Evolutionary conservation across 2,113 vertebrate species (phyloP), one percentile per base, ranked within the genome.

Genomic region (Mirza zaza): DNA sequence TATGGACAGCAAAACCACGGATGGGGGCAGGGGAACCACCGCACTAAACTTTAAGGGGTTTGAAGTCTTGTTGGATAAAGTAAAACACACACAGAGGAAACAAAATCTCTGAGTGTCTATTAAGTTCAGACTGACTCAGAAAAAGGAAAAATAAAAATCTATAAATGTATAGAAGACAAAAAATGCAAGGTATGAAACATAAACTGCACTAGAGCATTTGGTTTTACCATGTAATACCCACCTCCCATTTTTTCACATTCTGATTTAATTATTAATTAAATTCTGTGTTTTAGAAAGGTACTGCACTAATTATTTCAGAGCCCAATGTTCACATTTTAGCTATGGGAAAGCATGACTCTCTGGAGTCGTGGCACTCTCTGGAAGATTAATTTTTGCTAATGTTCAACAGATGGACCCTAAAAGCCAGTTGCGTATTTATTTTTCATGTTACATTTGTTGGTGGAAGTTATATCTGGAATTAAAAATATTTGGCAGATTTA

Each of bases 391-490:
- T 90, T 95, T 89, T 68, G 50, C 32, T 80, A 84, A 83, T 55
- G 25, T 32, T 95, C 61, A 86, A 48, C 48, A 86, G 57, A 95
- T 27, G 50, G 36, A 70, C 21, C 5, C 23, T 75, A 70, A 88
- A 73, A 96, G 3, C 42, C 27, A 96, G 8, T 11, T 87, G n/a
- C 5, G 5, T 81, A 50, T 81, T 95, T 85, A 92, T 91, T 95
- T 96, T 93, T 93, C 67, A 92, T 79, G 29, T 84, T 90, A 59
- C 27, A 75, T 93, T 95, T 96, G 81, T 48, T 39, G 32, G 61
- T 87, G 48, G 45, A 81, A 87, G 36, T 68, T 87, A 61, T 96
- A 92, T 91, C 45, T 87, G 39, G 87, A 81, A 45, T 89, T 88
- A 52, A 94, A 91, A 86, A n/a, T 52, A 90, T 65, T 88, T 96